Evolutionary conservation across 2,113 vertebrate genomes (phyloP), one percentile per base, ranked within the genome.

Genomic region (Spermophilus dauricus): DNA sequence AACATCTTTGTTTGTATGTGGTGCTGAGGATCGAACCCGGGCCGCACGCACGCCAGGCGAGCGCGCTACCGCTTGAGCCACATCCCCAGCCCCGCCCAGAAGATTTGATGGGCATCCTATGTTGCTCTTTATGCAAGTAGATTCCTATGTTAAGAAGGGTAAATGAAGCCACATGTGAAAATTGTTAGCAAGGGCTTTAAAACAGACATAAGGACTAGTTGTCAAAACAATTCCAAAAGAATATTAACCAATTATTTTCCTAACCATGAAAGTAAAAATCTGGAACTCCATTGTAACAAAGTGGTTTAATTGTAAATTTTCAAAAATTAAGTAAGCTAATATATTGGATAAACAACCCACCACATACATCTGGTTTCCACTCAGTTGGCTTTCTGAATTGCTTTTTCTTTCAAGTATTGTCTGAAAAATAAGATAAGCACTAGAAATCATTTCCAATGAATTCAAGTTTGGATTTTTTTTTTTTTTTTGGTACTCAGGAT

Each of bases 401-500:
- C 42, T 94, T 97, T 95, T 97, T 70, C 7, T 96, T 94, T 93
- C 95, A 95, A 96, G 67, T 98, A 97, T 91, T 94, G 96, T 97
- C 98, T 98, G 97, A 82, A 98, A 97, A 97, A 94, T 45, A 97
- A 98, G 94, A 96, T 24, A 95, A 89, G 97, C 96, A 97, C 42
- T 1, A 3, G 34, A 45, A 81, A 98, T 90, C 96, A 92, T 98
- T 76, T 58, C 87, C 1, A 1, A 65, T 76, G 16, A 39, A 42
- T 51, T 0, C 20, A 58, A 22, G 1, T 42, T 42, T 42, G 39
- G 39, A 42, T 22, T 22, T 48, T 48, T 48, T 48, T 48, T 48
- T 48, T 48, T 58, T 58, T 58, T 22, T 58, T 58, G 56, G 18
- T 58, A 22, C 20, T 58, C 5, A 58, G 56, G 56, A 58, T 58